Evolutionary conservation across 1,140 invertebrate species (phyloP).

Genomic region (Ips nitidus): DNA sequence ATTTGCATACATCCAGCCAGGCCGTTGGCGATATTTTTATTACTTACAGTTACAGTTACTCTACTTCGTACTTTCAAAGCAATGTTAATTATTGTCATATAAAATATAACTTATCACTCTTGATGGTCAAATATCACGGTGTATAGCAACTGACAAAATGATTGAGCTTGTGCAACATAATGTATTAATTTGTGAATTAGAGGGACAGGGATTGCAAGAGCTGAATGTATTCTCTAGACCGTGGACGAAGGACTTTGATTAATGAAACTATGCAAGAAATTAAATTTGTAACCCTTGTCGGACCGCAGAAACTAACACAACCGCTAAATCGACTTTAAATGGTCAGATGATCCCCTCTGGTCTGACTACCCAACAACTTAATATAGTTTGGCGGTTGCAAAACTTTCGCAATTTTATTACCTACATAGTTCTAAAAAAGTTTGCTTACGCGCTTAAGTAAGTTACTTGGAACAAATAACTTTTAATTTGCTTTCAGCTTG

Average conservation of each 20-base stretch:
- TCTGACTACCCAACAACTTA: not conserved
- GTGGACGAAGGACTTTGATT: constrained; percentile 24
- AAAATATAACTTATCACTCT: constrained; percentile 20
- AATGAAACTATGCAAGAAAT: constrained; percentile 29
- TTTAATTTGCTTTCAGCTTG: no score
- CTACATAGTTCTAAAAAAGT: no score
- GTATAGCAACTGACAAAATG: constrained; percentile 24
- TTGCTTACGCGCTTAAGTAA: no score
- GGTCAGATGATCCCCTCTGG: constrained; percentile 15
- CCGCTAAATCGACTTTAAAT: constrained; percentile 23
- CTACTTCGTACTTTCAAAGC: no score
- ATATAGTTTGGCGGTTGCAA: no score
- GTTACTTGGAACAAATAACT: no score
- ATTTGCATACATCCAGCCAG: not conserved
- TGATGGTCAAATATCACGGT: constrained; percentile 17
- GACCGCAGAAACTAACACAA: constrained; percentile 23
- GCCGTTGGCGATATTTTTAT: not conserved
- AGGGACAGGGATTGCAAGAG: constrained; percentile 24
- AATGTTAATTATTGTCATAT: no score
- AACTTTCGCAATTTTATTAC: no score
- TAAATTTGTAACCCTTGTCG: constrained; percentile 25
- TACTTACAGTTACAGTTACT: not conserved
- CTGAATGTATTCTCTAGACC: constrained; percentile 22
- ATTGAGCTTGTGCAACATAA: constrained; percentile 25
- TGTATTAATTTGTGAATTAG: constrained; percentile 33